These are phyloP conservation scores for Chionomys nivalis DNA, from an alignment of 2,113 vertebrate genomes.

Conservation along the genomic window DNA sequence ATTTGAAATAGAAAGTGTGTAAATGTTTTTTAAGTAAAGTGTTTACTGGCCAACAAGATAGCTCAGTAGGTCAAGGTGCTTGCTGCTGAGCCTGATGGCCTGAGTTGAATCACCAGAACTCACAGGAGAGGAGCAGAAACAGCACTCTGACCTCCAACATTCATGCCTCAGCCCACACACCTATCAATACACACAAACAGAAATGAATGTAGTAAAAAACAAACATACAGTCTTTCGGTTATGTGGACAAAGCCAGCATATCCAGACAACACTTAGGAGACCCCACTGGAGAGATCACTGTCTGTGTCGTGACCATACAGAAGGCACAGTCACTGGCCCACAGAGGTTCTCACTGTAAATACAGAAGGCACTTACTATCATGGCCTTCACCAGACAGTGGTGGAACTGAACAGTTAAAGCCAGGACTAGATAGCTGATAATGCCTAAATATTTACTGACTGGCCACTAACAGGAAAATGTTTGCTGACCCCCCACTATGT, in stretches of 20 bases:
- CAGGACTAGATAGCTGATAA: neutral
- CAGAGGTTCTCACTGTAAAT: neutral
- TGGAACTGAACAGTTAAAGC: neutral
- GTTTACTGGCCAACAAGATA: neutral
- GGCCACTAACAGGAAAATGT: neutral
- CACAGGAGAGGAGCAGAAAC: neutral
- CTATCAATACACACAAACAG: neutral
- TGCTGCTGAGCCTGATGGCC: neutral
- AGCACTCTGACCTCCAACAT: neutral
- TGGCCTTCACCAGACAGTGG: neutral
- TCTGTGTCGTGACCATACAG: neutral
- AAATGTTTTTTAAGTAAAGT: conserved; percentile 1
- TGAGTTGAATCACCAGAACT: neutral
- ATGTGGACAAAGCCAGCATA: neutral
- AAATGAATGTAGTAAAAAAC: neutral
- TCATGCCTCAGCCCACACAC: neutral
- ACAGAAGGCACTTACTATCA: neutral
- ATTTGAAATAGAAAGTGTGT: neutral
- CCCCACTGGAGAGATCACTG: neutral
- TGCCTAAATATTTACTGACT: neutral
- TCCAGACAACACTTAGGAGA: neutral
- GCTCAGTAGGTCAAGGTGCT: neutral
- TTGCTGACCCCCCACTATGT: neutral
- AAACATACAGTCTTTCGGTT: neutral
- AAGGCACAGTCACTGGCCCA: neutral